Evolutionary conservation across 2,888 invertebrate genomes (phyloP).

Genomic region (Deilephila porcellus): DNA sequence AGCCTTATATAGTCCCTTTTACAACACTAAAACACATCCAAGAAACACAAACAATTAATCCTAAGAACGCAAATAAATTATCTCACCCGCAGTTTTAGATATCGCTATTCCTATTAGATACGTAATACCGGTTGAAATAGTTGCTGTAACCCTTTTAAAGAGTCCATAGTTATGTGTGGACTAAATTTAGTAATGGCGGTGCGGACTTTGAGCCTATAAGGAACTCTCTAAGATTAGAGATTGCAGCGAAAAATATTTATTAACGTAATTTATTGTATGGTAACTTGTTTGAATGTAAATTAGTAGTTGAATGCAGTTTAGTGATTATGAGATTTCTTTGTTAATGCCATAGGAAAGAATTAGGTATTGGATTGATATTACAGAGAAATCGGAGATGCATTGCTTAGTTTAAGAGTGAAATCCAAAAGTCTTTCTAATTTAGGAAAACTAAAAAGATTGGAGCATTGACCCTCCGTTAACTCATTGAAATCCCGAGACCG

Average conservation of each 20-base stretch:
- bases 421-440: too few species aligned
- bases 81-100: not conserved
- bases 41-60: too few species aligned
- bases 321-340: not conserved
- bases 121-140: slow-evolving; percentile 57
- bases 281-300: not conserved
- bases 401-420: too few species aligned
- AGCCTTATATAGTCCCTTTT: too few species aligned
- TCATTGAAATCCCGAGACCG: too few species aligned
- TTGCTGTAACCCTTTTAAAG: slow-evolving; percentile 66
- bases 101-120: slow-evolving; percentile 31
- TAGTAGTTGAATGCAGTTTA: not conserved
- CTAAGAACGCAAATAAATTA: not conserved
- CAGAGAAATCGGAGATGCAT: too few species aligned
- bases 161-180: slow-evolving; percentile 64
- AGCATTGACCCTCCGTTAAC: too few species aligned
- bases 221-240: slow-evolving; percentile 29
- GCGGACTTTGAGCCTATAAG: slow-evolving; percentile 55
- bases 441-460: too few species aligned
- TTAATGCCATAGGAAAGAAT: too few species aligned
- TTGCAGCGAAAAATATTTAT: slow-evolving; percentile 2
- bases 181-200: slow-evolving; percentile 73
- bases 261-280: slow-evolving; percentile 1
- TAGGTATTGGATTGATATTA: not conserved
- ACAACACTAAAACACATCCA: too few species aligned